Base-by-base conservation (phyloP, 2,797 vertebrate genomes). In the Danio aesculapii region DNA sequence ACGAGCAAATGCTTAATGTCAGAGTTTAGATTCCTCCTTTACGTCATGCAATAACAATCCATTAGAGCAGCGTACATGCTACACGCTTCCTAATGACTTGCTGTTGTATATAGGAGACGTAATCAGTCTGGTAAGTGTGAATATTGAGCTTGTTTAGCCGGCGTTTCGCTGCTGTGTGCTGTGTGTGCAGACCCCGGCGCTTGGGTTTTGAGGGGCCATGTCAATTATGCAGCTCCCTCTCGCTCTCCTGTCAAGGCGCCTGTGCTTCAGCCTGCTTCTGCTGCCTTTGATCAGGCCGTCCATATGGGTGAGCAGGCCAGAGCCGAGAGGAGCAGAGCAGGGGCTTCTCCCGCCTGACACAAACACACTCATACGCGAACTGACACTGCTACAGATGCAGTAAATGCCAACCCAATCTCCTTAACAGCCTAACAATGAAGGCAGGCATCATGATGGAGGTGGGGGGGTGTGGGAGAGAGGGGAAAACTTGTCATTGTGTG, bases 221-320 rank as follows among this genome's bases (percentile, higher is more conserved):
- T 94, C 85, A 94, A 94, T 94, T 92, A 94, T 93, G 93, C 91
- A 89, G 89, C 83, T 84, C 89, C 88, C 88, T 88, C 90, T 88
- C 88, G 87, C 89, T 89, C 89, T 90, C 89, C 89, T 90, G 92
- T 89, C 90, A 81, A 84, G 85, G 87, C 89, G 86, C 88, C 87
- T 90, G 84, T 89, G 90, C 90, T 91, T 89, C 92, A 92, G 91
- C 90, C 88, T 89, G 89, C 81, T 88, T 88, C 91, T 91, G 92
- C 91, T 91, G 89, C 86, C 91, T 93, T 92, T 94, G 93, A 94
- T 94, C 92, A 92, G 87, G 84, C 81, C 89, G 87, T 84, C 90
- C 90, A 87, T 86, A 90, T 88, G 90, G 91, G 87, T 67, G 83
- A 82, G 81, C 83, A 80, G 88, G 89, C 89, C 86, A 87, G 88